Evolutionary conservation across 2,888 invertebrate genomes (phyloP).

Genomic region (Ferdinandea cuprea): DNA sequence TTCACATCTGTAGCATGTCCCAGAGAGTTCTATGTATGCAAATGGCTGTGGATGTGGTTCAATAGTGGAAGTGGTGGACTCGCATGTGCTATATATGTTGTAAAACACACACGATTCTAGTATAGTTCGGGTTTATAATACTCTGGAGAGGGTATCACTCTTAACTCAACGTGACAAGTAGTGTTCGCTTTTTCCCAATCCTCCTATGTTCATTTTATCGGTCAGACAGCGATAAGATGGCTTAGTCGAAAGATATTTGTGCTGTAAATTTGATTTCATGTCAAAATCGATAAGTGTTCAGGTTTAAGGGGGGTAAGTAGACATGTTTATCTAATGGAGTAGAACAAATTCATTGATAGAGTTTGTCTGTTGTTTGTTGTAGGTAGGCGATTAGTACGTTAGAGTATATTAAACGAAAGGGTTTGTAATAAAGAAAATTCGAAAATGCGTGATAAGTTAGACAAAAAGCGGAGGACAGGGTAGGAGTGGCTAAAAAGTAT

Average conservation of each 20-base stretch:
- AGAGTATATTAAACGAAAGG: too few relatives aligned
- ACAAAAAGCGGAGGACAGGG: too few relatives aligned
- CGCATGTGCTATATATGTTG: background rate
- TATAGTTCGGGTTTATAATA: background rate
- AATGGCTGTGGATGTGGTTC: conserved; percentile 1
- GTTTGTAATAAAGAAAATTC: too few relatives aligned
- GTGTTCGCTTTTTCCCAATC: background rate
- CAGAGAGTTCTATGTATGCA: background rate
- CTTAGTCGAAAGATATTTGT: background rate
- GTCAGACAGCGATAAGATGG: conserved; percentile 1
- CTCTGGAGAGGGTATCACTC: background rate
- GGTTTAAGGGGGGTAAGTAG: background rate
- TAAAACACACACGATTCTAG: background rate
- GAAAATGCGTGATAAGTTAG: too few relatives aligned
- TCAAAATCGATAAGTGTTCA: conserved; percentile 12
- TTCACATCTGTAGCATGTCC: conserved; percentile 20
- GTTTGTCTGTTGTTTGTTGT: too few relatives aligned
- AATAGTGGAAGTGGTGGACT: background rate
- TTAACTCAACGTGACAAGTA: conserved; percentile 8
- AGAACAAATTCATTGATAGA: too few relatives aligned
- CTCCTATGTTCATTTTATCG: background rate
- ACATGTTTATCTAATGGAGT: conserved; percentile 1
- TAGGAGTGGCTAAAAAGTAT: too few relatives aligned
- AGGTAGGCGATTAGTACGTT: too few relatives aligned
- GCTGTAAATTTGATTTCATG: background rate